phyloP scores from a whole-genome alignment of 2,888 invertebrate species.

The Leucophora obtusa region DNA sequence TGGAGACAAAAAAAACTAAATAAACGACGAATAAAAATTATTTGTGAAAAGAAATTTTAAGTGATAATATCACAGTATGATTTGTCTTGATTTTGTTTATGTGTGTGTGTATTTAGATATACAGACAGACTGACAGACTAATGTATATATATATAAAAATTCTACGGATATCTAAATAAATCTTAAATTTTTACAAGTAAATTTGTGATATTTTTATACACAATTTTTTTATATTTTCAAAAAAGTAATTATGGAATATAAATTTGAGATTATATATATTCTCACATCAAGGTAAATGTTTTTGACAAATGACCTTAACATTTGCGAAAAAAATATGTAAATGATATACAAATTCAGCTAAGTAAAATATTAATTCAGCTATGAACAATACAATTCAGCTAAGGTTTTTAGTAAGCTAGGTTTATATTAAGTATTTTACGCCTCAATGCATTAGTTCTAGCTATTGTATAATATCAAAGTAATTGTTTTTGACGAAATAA shows the following conservation, averaged over 20 bases:
- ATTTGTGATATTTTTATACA: conserved; percentile 55
- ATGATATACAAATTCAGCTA: background rate
- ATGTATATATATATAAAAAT: conserved; percentile 4
- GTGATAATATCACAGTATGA: conserved; percentile 60
- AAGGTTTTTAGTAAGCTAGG: background rate
- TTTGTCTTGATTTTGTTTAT: conserved; percentile 2
- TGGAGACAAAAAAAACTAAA: conserved; percentile 5
- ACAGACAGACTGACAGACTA: conserved; percentile 27
- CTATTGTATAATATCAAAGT: too few relatives aligned
- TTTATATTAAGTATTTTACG: too few relatives aligned
- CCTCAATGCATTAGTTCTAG: too few relatives aligned
- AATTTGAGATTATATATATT: background rate
- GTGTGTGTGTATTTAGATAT: conserved; percentile 8
- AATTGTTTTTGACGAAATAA: too few relatives aligned
- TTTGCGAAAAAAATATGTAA: conserved; percentile 1
- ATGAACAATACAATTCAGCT: background rate
- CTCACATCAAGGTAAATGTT: conserved; percentile 10
- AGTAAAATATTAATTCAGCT: background rate
- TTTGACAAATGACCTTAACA: conserved; percentile 33
- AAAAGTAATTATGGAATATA: conserved; percentile 15
- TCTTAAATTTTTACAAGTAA: conserved; percentile 42
- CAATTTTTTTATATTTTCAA: background rate
- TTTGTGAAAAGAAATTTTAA: conserved; percentile 62
- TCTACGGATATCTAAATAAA: conserved; percentile 53
- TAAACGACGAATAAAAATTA: conserved; percentile 46